Evolutionary conservation across 2,888 invertebrate species (phyloP).

Genomic region (Heliconius ethilla): DNA sequence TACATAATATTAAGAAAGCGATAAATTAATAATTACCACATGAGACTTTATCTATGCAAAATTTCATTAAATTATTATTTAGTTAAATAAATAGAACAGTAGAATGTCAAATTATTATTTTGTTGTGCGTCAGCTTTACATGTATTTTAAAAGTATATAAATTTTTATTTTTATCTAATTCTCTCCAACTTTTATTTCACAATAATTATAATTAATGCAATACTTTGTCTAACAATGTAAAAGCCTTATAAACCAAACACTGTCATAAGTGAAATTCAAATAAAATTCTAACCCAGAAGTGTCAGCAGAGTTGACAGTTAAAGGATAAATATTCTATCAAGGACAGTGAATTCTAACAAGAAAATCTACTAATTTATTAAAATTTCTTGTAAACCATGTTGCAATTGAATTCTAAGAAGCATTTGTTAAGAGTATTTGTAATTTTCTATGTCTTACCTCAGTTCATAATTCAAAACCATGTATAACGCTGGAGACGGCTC

Average conservation of each 20-base stretch:
- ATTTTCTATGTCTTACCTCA: conserved; percentile 64
- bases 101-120: too few species aligned
- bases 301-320: background rate
- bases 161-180: background rate
- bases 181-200: background rate
- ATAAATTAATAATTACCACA: too few species aligned
- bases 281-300: background rate
- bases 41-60: too few species aligned
- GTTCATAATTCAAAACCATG: conserved; percentile 86
- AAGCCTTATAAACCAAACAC: background rate
- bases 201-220: background rate
- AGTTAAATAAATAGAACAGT: too few species aligned
- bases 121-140: too few species aligned
- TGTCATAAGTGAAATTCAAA: background rate
- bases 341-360: background rate
- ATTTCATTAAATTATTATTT: too few species aligned
- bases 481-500: conserved; percentile 88
- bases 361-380: background rate
- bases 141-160: too few species aligned
- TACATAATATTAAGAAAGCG: too few species aligned
- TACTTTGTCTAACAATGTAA: background rate
- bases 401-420: background rate
- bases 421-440: background rate
- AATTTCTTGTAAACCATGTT: background rate
- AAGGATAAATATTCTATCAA: background rate